These are phyloP conservation scores for Cynopterus sphinx DNA, from an alignment of 2,797 vertebrate species.

Conservation along the genomic window DNA sequence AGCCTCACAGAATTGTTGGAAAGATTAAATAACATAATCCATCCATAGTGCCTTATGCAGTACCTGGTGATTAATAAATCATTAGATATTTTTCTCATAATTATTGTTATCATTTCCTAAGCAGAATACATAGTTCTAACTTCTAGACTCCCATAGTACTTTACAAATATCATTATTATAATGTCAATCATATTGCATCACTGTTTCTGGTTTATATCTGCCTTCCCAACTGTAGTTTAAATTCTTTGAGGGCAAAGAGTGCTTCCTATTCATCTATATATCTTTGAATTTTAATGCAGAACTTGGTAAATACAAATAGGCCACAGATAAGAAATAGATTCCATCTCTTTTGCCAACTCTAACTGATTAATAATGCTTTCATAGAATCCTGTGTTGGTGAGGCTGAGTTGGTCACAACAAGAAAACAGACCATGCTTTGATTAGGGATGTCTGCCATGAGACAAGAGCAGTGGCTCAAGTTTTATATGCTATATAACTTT, in stretches of 20 bases:
- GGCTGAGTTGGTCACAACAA: neutral
- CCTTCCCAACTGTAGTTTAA: neutral
- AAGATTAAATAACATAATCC: neutral
- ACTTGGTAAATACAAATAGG: conserved; percentile 3
- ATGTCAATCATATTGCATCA: neutral
- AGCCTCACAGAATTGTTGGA: neutral
- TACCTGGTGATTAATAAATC: conserved; percentile 4
- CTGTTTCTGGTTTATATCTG: neutral
- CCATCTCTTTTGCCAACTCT: neutral
- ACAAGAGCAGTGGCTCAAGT: neutral
- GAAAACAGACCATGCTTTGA: neutral
- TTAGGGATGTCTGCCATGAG: neutral
- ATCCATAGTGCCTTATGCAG: neutral
- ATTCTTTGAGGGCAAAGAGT: neutral
- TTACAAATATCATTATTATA: neutral
- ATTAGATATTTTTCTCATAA: neutral
- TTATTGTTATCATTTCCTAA: neutral
- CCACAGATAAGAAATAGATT: neutral
- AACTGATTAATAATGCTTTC: neutral
- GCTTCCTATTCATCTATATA: conserved; percentile 10
- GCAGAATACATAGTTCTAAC: neutral
- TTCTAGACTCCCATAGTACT: neutral
- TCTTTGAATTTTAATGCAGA: conserved; percentile 4
- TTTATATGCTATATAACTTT: conserved; percentile 3
- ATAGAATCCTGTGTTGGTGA: neutral